phyloP scores from a whole-genome alignment of 2,113 vertebrate genomes.

The Paradoxurus hermaphroditus region DNA sequence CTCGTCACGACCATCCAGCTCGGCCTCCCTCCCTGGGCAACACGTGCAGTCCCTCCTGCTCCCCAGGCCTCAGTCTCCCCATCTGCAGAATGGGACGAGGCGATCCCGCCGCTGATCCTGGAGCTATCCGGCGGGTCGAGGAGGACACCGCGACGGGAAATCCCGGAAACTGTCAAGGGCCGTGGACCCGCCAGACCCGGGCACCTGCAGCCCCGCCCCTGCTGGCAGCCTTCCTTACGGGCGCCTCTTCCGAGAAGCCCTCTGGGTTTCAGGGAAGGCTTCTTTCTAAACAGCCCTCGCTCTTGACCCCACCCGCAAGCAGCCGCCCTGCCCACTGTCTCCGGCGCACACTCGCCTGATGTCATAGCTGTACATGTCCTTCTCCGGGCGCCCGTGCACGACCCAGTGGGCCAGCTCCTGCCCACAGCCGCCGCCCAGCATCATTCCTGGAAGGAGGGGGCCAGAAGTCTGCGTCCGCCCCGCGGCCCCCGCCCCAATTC shows the following conservation, averaged over 20 bases:
- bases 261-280: neutral
- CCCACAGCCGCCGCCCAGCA: slow-evolving; percentile 97
- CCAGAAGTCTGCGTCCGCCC: accelerated
- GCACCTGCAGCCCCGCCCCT: accelerated
- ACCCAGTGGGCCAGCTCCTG: slow-evolving; percentile 96
- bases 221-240: neutral
- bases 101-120: neutral
- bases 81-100: accelerated
- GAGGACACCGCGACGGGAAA: accelerated
- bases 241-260: neutral
- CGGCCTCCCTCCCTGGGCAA: neutral
- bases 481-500: accelerated
- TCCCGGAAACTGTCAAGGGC: neutral
- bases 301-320: accelerated
- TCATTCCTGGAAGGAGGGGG: slow-evolving; percentile 89
- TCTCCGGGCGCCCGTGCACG: slow-evolving; percentile 92
- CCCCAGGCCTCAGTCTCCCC: neutral
- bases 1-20: accelerated
- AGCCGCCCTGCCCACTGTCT: accelerated
- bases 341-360: slow-evolving; percentile 86
- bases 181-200: neutral
- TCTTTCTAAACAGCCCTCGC: neutral
- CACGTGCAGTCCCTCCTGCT: accelerated
- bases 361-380: slow-evolving; percentile 97
- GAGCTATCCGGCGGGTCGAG: accelerated